phyloP scores from a whole-genome alignment of 2,113 vertebrate genomes.

The Nicator chloris region DNA sequence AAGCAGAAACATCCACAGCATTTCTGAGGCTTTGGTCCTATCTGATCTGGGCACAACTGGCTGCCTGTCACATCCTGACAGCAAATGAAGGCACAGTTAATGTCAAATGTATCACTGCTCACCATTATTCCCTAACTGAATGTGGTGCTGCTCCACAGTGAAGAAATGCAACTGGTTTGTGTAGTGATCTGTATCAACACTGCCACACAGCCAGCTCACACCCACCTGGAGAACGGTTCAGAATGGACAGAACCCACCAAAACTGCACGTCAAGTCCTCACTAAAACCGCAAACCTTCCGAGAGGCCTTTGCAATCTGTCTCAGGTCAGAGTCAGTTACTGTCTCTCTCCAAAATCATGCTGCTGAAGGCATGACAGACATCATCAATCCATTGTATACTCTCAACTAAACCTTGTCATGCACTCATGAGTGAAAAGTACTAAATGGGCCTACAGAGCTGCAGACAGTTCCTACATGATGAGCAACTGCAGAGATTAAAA shows the following conservation, averaged over 20 bases:
- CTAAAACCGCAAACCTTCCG: background rate
- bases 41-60: background rate
- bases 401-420: background rate
- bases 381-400: background rate
- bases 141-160: background rate
- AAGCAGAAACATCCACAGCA: background rate
- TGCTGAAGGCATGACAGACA: background rate
- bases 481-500: background rate
- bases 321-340: background rate
- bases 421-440: background rate
- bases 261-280: background rate
- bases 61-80: background rate
- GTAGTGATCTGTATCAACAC: background rate
- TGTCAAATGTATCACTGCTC: background rate
- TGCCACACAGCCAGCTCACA: background rate
- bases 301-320: background rate
- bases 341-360: background rate
- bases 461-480: background rate
- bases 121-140: background rate
- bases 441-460: background rate
- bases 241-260: background rate
- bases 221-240: background rate
- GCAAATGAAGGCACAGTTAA: background rate
- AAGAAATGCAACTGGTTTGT: background rate
- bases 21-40: background rate